Base-by-base conservation (phyloP, 2,797 vertebrate species). In the Vireo griseus region DNA sequence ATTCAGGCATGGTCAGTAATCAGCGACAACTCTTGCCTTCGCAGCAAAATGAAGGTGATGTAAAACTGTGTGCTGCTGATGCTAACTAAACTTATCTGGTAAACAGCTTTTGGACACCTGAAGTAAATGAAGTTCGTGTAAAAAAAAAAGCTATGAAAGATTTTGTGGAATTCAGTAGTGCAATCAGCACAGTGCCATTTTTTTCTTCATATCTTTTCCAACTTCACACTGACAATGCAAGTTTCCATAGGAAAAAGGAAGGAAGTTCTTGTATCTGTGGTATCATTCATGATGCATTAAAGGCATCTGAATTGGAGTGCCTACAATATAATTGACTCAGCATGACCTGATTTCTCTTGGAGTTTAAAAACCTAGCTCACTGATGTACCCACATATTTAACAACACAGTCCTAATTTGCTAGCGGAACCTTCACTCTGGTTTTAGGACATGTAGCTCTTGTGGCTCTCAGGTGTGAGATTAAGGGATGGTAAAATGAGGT, bases 321-420 rank as follows among this genome's bases (percentile, higher is more conserved):
- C 28, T 67, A 19, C 28, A 59, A 33, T 37, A 29, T 2, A 33
- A 10, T 4, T 82, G 37, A 48, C 16, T 35, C 28, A 26, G 18
- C 20, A 40, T 81, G 19, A 81, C 44, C 40, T 55, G 51, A 40
- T 44, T 22, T 85, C 6, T 68, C 10, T 10, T 5, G 4, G 54
- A 72, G 21, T 18, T 87, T 69, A 62, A 76, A 44, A 7, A 58
- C 16, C 11, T 33, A 47, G 5, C 5, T 69, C 28, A 26, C 14
- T 51, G 7, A 57, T 7, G 9, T n/a, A 51, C 22, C 28, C 59
- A 62, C 3, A 13, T 47, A 39, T 40, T 82, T 87, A 33, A 65
- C 14, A 69, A 76, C 0, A 0, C 3, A 9, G 1, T 31, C 33
- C 57, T 79, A 44, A 58, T 62, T 55, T 71, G 31, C 33, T 69